Conservation (phyloP, 2,888 invertebrate species). For the Aphidius colemani region DNA sequence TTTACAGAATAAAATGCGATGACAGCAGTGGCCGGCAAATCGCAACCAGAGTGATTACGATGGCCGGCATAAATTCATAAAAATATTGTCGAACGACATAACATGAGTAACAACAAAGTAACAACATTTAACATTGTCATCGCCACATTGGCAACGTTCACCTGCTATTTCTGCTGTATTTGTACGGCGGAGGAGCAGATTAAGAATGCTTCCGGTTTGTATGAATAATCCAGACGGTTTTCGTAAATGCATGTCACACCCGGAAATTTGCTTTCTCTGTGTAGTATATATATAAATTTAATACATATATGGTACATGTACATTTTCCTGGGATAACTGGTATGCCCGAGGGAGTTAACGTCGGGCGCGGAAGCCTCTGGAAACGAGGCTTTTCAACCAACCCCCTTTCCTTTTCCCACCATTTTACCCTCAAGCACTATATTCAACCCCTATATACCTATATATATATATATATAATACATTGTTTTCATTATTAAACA, state of each 20-base stretch:
- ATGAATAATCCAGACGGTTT: constrained; percentile 26
- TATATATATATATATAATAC: neutral
- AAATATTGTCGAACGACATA: constrained; percentile 25
- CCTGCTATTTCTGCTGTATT: constrained; percentile 14
- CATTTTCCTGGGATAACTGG: constrained; percentile 20
- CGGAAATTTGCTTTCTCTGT: constrained; percentile 25
- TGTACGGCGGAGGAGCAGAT: constrained; percentile 28
- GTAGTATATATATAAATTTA: no score
- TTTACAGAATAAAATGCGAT: constrained; percentile 45
- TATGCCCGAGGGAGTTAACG: constrained; percentile 22
- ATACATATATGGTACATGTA: neutral
- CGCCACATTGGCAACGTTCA: constrained; percentile 18
- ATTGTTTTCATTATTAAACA: constrained; percentile 27
- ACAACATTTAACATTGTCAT: constrained; percentile 9
- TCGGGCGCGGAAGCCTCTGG: constrained; percentile 11
- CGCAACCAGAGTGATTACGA: constrained; percentile 16
- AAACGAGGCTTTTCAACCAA: constrained; percentile 18
- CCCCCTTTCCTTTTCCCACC: neutral
- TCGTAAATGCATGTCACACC: constrained; percentile 6
- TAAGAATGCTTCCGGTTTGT: constrained; percentile 35
- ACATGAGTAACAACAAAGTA: constrained; percentile 29
- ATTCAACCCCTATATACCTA: neutral
- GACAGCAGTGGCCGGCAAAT: constrained; percentile 26
- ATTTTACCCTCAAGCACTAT: constrained; percentile 4
- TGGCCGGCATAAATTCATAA: constrained; percentile 16